Conservation (phyloP, 2,113 vertebrate species). For the Lagopus leucura region DNA sequence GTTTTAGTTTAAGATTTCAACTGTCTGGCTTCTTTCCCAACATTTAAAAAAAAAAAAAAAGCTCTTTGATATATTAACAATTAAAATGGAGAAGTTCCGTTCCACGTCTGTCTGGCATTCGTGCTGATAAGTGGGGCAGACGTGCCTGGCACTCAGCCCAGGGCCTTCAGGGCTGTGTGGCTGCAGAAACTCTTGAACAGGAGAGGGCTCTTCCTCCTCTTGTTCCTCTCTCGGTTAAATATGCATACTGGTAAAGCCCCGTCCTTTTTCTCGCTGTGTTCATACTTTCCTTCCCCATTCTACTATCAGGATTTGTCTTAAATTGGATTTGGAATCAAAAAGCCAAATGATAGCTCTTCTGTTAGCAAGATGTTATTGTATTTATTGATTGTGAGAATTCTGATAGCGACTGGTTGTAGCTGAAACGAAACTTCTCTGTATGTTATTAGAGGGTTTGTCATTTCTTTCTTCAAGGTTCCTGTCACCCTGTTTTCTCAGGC, state of each 20-base stretch:
- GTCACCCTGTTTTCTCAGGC: neutral
- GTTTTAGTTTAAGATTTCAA: constrained; percentile 40
- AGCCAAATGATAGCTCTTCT: neutral
- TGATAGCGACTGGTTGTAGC: neutral
- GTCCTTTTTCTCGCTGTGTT: neutral
- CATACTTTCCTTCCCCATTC: neutral
- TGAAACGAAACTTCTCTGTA: neutral
- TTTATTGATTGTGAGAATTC: neutral
- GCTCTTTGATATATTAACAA: constrained; percentile 20
- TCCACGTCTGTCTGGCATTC: constrained; percentile 38
- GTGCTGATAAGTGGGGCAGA: constrained; percentile 51
- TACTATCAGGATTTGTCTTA: neutral
- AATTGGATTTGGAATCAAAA: neutral
- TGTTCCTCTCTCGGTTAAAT: neutral
- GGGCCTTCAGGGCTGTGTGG: neutral
- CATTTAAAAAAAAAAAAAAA: neutral
- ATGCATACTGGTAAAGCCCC: neutral
- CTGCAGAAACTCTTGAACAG: neutral
- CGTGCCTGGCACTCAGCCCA: constrained; percentile 44
- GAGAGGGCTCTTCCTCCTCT: neutral
- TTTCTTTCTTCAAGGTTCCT: neutral
- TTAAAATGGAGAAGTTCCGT: constrained; percentile 14
- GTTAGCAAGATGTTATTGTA: neutral
- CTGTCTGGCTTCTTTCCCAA: constrained; percentile 52
- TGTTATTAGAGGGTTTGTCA: neutral